Base-by-base conservation (phyloP, 2,888 invertebrate genomes). In the Parthenolecanium corni region DNA sequence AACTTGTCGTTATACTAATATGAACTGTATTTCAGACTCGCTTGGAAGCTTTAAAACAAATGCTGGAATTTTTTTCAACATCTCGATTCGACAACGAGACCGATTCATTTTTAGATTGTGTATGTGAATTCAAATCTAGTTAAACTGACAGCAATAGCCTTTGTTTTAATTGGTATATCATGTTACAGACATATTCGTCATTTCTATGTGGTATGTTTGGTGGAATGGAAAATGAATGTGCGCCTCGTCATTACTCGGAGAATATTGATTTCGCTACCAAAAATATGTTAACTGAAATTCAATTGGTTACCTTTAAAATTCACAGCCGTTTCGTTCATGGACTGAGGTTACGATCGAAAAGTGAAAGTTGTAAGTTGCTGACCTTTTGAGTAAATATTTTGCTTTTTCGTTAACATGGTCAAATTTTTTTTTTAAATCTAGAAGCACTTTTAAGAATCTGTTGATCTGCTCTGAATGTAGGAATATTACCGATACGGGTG, bases 181-280 rank as follows among this genome's bases (percentile, higher is more conserved):
- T 23, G 20, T 49, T 49, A 21, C 49, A 58, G 58, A 58, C 58
- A 1, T 58, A 58, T 49, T 46, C 58, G 21, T 46, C 58, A 18
- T 40, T 58, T 12, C 23, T 58, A 3, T 58, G 58, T 49, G 58
- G 58, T 12, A 36, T 58, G 23, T 51, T 47, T 16, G 58, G 58
- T 1, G 38, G 25, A 4, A 47, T 47, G 9, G 49, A 47, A 11
- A 51, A 47, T 21, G 58, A 58, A 31, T 58, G 49, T 31, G 38
- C 20, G 14, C 51, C 49, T 3, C 46, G 58, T 12, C 58, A 58
- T 21, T 58, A 58, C 16, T 36, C 20, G 16, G 58, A 58, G 16
- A 47, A 47, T 14, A 47, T 58, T 20, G 58, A 58, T 21, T 58
- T 58, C n/a, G 58, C 58, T 16, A 58, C 58, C n/a, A 58, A 58